phyloP scores from a whole-genome alignment of 53 echinoderm and acorn worm species.

The Hippasteria phrygiana region DNA sequence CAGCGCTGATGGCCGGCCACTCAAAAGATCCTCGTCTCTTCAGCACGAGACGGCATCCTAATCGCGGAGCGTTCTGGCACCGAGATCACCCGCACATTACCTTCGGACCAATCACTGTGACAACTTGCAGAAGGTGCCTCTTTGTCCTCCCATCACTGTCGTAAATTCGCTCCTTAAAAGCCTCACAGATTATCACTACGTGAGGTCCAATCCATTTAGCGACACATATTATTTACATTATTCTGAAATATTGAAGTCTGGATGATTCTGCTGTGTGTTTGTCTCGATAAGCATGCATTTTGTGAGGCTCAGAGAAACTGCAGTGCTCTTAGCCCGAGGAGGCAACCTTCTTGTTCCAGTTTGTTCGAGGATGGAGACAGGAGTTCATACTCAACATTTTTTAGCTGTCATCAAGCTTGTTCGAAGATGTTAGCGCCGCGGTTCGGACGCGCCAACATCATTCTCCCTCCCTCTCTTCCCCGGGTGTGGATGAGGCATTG shows the following conservation, averaged over 20 bases:
- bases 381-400: conserved; percentile 29
- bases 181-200: conserved; percentile 26
- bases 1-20: conserved; percentile 36
- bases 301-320: neutral
- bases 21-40: neutral
- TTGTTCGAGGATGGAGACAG: conserved; percentile 8
- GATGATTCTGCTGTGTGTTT: neutral
- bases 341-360: neutral
- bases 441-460: conserved; percentile 35
- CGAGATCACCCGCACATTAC: neutral
- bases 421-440: conserved; percentile 32
- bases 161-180: conserved; percentile 26
- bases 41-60: neutral
- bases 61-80: neutral
- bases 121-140: conserved; percentile 28
- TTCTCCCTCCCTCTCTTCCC: neutral
- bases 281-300: neutral
- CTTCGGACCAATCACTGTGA: conserved; percentile 11
- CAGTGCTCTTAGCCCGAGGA: no score
- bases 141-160: neutral
- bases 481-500: neutral
- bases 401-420: conserved; percentile 60
- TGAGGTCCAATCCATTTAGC: conserved; percentile 31
- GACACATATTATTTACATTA: conserved; percentile 15
- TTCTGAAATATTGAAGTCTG: neutral